Evolutionary conservation across 2,888 invertebrate genomes (phyloP).

Genomic region (Microdon myrmicae): DNA sequence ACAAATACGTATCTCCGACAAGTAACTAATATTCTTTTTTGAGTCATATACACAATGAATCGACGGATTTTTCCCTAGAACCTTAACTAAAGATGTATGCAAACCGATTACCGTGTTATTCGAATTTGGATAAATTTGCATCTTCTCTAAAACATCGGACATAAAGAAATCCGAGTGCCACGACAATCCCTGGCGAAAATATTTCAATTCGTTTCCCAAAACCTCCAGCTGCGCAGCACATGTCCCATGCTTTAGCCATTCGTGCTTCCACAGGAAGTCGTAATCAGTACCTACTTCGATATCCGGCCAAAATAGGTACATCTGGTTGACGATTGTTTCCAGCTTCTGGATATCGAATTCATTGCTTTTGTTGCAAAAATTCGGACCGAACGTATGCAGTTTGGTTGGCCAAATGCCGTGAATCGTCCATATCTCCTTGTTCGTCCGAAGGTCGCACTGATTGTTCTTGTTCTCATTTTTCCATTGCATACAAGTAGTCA

Average conservation of each 20-base stretch:
- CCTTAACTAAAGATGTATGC: slow-evolving; percentile 69
- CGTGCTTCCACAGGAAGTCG: slow-evolving; percentile 71
- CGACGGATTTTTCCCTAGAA: slow-evolving; percentile 71
- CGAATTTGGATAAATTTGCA: slow-evolving; percentile 71
- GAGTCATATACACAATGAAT: slow-evolving; percentile 74
- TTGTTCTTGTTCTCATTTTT: slow-evolving; percentile 71
- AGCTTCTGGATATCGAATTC: slow-evolving; percentile 74
- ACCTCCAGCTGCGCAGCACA: slow-evolving; percentile 73
- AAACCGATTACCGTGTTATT: slow-evolving; percentile 68
- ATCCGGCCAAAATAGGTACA: slow-evolving; percentile 78
- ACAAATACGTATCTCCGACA: slow-evolving; percentile 80
- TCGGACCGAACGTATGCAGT: slow-evolving; percentile 74
- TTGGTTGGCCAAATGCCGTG: slow-evolving; percentile 88
- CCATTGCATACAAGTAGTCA: slow-evolving; percentile 78
- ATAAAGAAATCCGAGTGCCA: slow-evolving; percentile 74
- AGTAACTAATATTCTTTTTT: slow-evolving; percentile 70
- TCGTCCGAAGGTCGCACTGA: slow-evolving; percentile 73
- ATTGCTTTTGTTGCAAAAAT: slow-evolving; percentile 76
- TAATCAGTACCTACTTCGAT: slow-evolving; percentile 68
- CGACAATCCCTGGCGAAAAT: slow-evolving; percentile 74
- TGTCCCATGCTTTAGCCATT: slow-evolving; percentile 86
- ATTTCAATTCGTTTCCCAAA: slow-evolving; percentile 74
- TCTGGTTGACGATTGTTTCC: slow-evolving; percentile 69
- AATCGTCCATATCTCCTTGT: slow-evolving; percentile 77
- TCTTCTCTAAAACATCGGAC: slow-evolving; percentile 70